phyloP scores from a whole-genome alignment of 2,113 vertebrate species.

The Cygnus atratus region DNA sequence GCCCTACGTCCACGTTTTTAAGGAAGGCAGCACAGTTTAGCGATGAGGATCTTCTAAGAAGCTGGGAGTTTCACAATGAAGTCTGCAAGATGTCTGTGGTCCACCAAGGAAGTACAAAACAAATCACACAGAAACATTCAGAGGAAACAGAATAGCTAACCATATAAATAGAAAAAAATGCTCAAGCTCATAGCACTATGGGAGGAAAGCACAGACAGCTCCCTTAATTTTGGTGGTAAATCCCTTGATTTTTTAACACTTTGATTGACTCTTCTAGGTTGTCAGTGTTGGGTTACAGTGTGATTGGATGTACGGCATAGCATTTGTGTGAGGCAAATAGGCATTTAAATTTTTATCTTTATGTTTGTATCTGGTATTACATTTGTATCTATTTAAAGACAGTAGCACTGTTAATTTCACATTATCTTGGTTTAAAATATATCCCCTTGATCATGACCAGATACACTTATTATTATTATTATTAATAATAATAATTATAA shows the following conservation, averaged over 20 bases:
- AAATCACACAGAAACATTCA: fast-evolving
- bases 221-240: neutral
- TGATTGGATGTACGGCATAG: neutral
- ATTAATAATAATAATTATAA: neutral
- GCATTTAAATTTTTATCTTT: neutral
- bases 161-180: neutral
- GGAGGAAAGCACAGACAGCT: neutral
- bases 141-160: neutral
- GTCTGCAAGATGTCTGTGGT: neutral
- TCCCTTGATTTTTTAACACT: neutral
- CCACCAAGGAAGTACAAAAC: neutral
- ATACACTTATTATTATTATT: neutral
- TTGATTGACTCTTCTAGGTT: neutral
- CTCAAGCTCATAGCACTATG: neutral
- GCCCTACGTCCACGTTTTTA: neutral
- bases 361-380: neutral
- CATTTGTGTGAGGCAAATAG: neutral
- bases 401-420: neutral
- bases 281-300: neutral
- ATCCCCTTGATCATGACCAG: neutral
- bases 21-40: neutral
- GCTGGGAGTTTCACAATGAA: fast-evolving
- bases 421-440: neutral
- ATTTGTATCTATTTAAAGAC: neutral
- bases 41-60: neutral